Base-by-base conservation (phyloP, 2,113 vertebrate genomes). In the Antechinus stuartii region DNA sequence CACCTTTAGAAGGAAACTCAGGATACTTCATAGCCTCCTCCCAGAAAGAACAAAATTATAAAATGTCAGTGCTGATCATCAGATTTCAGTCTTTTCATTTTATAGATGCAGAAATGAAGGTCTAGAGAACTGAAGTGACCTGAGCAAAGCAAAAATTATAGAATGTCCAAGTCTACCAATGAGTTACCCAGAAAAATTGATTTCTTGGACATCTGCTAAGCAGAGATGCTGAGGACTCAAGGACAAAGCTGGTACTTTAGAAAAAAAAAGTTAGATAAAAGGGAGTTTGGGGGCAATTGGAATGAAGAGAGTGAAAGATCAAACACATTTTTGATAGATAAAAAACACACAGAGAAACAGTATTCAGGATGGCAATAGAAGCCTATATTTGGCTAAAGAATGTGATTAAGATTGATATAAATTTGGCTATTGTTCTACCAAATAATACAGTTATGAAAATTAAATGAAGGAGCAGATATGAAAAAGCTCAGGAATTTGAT, bases 1-100 rank as follows among this genome's bases (percentile, higher is more conserved):
- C 96, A 96, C 91, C 96, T 96, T 93, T 97, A 97, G 96, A 98
- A 98, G 96, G 94, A 98, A 98, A 98, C 93, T 92, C 96, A 95
- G 97, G 98, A 96, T 96, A 94, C 91, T 92, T 57, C 30, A 30
- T 35, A 95, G 92, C 46, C 92, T 94, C 96, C 95, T 96, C 97
- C 97, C 92, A 90, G 94, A 54, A 84, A 76, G 27, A 84, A 49
- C 7, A 27, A 56, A 92, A 91, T 8, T 30, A 19, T 26, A 53
- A 49, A 53, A 55, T 2, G 2, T 93, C 91, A 91, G 49, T n/a
- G 50, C 16, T 84, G 19, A 23, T 84, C 68, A 42, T 23, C 30
- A 1, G 42, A n/a, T 42, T 84, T 84, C 19, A 84, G 22, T 84
- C 68, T 84, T 84, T 8, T 23, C 68, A 42, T 84, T 84, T 84